A percentile compares a stretch with the other conserved stretches of the same genome.
phyloP scores from a whole-genome alignment of 2,797 vertebrate species.

The Benthosema pterotum region DNA sequence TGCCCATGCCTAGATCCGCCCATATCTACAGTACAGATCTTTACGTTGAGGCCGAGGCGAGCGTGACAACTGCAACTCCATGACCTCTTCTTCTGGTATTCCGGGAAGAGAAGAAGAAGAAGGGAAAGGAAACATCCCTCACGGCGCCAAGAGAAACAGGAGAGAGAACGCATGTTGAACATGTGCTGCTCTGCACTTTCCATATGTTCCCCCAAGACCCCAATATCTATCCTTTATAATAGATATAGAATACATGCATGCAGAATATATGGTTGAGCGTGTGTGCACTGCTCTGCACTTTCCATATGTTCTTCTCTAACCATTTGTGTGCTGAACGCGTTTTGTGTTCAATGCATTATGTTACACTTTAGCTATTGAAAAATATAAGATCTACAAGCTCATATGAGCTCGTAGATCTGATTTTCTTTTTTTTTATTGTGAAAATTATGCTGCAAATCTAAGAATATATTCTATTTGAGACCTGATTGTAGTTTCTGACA shows the following conservation, averaged over 20 bases:
- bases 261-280: conserved; percentile 4
- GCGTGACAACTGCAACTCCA: conserved; percentile 47
- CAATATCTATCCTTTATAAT: conserved; percentile 34
- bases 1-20: too few species aligned
- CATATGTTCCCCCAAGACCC: conserved; percentile 44
- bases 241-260: conserved; percentile 33
- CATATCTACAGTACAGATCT: conserved; percentile 3
- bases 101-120: conserved; percentile 32
- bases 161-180: conserved; percentile 25
- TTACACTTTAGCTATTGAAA: too few species aligned
- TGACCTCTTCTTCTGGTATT: conserved; percentile 50
- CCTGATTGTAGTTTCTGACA: too few species aligned
- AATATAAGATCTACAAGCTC: too few species aligned
- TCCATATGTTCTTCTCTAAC: too few species aligned
- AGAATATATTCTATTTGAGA: too few species aligned
- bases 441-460: too few species aligned
- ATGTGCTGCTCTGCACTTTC: conserved; percentile 34
- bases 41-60: conserved; percentile 28
- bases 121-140: conserved; percentile 41
- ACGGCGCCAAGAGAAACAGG: conserved; percentile 50
- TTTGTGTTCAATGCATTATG: too few species aligned
- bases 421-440: too few species aligned
- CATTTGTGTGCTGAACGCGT: too few species aligned
- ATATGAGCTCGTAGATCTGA: too few species aligned
- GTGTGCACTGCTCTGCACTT: too few species aligned